Evolutionary conservation across 2,797 vertebrate species (phyloP), one percentile per base, ranked within the genome.

Genomic region (Microctenopoma stevenorrisi): DNA sequence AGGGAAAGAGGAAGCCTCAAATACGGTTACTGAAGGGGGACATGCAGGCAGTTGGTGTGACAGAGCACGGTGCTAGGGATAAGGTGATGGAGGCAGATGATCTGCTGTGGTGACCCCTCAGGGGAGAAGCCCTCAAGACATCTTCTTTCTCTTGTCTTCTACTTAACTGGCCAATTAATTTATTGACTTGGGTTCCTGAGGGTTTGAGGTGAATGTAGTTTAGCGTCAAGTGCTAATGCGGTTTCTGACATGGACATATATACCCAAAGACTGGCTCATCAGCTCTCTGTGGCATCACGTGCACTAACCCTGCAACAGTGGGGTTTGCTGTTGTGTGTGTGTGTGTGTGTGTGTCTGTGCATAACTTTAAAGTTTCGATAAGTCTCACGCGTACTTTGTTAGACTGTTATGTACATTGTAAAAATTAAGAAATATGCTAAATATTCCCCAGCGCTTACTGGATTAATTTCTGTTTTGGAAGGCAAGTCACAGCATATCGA

Each of bases 401-500:
- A 51, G 58, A 53, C 47, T 61, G 46, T 70, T 78, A 43, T 73
- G 49, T 46, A 26, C 64, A 49, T 42, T 30, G 58, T 57, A 53
- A 76, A 74, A 82, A 75, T 58, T n/a, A 49, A 62, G 57, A 81
- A 79, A 76, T 79, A 63, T 81, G 72, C 81, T 69, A 68, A 81
- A 76, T 68, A 47, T 66, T 68, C 74, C 33, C 58, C 16, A 70
- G 72, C 26, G 67, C 83, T 86, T 85, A 81, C 71, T 81, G 88
- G 81, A 84, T 89, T 88, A 86, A 82, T 85, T 85, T 73, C 57
- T 71, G 67, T 78, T 82, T 71, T 60, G 48, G 52, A 61, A 79
- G 22, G 55, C 37, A 26, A 81, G 38, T 70, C 67, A 52, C 40
- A 53, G 68, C 65, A 52, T n/a, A 59, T 53, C 72, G 56, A 76